A percentile compares a stretch with the other conserved stretches of the same genome.
phyloP scores from a whole-genome alignment of 2,797 vertebrate genomes.

The Myoxocephalus aenaeus region DNA sequence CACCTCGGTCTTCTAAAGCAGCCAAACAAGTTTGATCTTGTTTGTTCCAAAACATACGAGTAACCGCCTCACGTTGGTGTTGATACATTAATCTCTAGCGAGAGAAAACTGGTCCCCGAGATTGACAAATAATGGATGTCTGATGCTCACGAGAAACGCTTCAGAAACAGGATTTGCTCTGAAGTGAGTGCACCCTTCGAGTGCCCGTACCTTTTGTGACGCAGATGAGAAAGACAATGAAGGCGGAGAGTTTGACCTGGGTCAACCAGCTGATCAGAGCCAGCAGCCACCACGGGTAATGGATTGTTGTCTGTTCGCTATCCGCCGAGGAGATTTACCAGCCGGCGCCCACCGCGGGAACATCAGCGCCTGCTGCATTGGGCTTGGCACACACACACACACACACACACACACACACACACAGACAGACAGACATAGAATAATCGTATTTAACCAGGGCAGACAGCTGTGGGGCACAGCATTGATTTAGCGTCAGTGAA shows the following conservation, averaged over 20 bases:
- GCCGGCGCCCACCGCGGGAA: constrained; percentile 25
- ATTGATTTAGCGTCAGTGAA: constrained; percentile 35
- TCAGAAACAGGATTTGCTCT: constrained; percentile 4
- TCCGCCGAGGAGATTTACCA: constrained; percentile 52
- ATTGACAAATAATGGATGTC: constrained; percentile 14
- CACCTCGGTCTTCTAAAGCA: neutral
- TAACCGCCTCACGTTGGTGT: neutral
- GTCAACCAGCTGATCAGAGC: constrained; percentile 35
- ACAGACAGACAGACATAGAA: constrained; percentile 18
- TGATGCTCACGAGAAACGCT: neutral
- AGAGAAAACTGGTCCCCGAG: neutral
- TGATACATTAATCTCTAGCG: neutral
- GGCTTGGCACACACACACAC: constrained; percentile 8
- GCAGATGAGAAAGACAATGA: constrained; percentile 22
- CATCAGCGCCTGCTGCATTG: constrained; percentile 34
- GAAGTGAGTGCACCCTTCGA: constrained; percentile 13
- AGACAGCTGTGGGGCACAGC: constrained; percentile 41
- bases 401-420: neutral
- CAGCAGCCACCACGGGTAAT: constrained; percentile 47
- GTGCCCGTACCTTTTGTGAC: neutral
- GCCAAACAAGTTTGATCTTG: too few relatives aligned
- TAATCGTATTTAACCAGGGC: constrained; percentile 10
- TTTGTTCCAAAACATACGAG: too few relatives aligned
- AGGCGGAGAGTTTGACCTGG: constrained; percentile 26
- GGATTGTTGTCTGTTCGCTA: constrained; percentile 49